A percentile compares a stretch with the other conserved stretches of the same genome.
These are phyloP conservation scores for Cheilosia soror DNA, from an alignment of 2,888 invertebrate genomes.

Conservation along the genomic window DNA sequence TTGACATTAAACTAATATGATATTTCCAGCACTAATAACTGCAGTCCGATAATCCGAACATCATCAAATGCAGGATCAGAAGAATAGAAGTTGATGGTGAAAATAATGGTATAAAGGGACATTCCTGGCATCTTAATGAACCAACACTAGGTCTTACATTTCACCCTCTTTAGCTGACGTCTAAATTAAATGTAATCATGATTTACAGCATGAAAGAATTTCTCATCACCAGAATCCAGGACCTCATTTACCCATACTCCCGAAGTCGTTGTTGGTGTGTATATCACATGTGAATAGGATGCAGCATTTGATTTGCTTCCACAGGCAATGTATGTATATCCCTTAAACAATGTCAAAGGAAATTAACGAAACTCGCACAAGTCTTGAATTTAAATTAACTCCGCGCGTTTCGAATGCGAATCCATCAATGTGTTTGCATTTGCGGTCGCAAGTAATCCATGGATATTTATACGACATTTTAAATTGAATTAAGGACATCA, in stretches of 20 bases:
- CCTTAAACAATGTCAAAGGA: constrained; percentile 69
- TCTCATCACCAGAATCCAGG: constrained; percentile 67
- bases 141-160: constrained; percentile 28
- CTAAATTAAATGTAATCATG: constrained; percentile 81
- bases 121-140: constrained; percentile 60
- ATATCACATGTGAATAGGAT: constrained; percentile 49
- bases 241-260: constrained; percentile 19
- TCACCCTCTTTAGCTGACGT: constrained; percentile 63
- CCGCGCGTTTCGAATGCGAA: constrained; percentile 41
- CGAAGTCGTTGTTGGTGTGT: constrained; percentile 14
- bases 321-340: constrained; percentile 38
- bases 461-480: constrained; percentile 75
- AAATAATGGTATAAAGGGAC: constrained; percentile 12
- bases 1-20: neutral
- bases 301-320: constrained; percentile 19
- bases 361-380: constrained; percentile 72
- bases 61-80: constrained; percentile 48
- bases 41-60: constrained; percentile 44
- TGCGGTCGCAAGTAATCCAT: constrained; percentile 70
- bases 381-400: constrained; percentile 73
- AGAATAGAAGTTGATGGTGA: constrained; percentile 47
- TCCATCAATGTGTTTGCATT: constrained; percentile 61
- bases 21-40: constrained; percentile 26
- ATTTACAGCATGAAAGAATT: constrained; percentile 80
- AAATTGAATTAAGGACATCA: constrained; percentile 73